A percentile compares a stretch with the other conserved stretches of the same genome.
Evolutionary conservation across 2,113 vertebrate genomes (phyloP).

Genomic region (Uria aalge): DNA sequence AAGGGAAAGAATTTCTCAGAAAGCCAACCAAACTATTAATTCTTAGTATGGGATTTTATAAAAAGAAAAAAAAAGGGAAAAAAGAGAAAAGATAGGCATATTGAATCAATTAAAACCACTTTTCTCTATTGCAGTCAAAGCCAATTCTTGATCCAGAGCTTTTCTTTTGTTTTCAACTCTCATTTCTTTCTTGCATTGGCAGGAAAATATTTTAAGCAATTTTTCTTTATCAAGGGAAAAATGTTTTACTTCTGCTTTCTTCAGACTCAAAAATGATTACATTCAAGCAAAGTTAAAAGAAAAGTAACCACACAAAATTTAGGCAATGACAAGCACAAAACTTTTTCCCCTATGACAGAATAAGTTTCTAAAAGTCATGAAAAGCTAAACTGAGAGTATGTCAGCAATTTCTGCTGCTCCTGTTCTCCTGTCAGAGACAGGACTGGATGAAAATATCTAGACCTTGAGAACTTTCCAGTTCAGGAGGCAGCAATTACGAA

Average conservation of each 20-base stretch:
- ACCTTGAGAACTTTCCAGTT: background rate
- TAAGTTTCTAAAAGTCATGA: background rate
- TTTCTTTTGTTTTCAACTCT: slow-evolving; percentile 8
- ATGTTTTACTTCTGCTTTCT: background rate
- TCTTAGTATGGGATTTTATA: background rate
- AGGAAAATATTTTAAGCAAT: background rate
- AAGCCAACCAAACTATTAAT: background rate
- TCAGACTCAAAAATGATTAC: background rate
- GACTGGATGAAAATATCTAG: background rate
- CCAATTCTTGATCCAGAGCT: background rate
- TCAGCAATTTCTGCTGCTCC: background rate
- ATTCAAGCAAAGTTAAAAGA: background rate
- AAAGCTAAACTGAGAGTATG: background rate
- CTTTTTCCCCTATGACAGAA: background rate
- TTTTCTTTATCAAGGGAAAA: slow-evolving; percentile 4
- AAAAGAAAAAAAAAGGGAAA: background rate
- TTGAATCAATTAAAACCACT: slow-evolving; percentile 12
- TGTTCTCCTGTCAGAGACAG: background rate
- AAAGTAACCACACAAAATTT: background rate
- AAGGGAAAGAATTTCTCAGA: background rate
- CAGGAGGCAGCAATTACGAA: background rate
- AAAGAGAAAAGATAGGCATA: background rate
- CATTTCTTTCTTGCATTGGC: slow-evolving; percentile 3
- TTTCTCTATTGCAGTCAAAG: slow-evolving; percentile 16
- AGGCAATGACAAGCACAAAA: background rate